Percentiles rank a stretch among this genome's conserved stretches.
phyloP scores from a whole-genome alignment of 2,113 vertebrate genomes.

The Phycodurus eques region DNA sequence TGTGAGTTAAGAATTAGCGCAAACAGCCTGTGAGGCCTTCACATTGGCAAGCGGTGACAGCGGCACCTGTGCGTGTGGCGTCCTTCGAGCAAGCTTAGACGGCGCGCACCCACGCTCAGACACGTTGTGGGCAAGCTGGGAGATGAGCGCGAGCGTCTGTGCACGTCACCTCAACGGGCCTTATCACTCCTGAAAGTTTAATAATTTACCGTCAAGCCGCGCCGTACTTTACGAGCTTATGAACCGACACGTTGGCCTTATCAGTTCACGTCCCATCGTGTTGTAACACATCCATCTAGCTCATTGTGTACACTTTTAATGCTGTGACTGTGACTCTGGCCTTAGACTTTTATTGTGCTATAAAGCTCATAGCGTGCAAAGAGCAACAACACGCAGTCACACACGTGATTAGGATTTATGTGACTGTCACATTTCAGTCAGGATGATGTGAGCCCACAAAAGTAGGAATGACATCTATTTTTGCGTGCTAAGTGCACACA shows the following conservation, averaged over 20 bases:
- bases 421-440: background rate
- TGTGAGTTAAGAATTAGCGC: background rate
- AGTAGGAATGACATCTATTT: background rate
- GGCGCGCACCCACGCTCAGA: background rate
- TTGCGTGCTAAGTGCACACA: background rate
- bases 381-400: constrained; percentile 9
- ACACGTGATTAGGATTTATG: constrained; percentile 11
- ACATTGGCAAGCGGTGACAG: background rate
- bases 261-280: constrained; percentile 1
- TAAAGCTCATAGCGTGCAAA: constrained; percentile 31
- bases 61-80: constrained; percentile 38
- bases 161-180: background rate
- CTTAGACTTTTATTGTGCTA: background rate
- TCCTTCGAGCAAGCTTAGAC: constrained; percentile 25
- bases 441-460: background rate
- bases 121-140: background rate
- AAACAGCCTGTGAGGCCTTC: background rate
- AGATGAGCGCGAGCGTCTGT: background rate
- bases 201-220: constrained; percentile 47
- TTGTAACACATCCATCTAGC: background rate
- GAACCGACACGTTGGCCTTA: constrained; percentile 50
- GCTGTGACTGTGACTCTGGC: background rate
- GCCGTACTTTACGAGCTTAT: constrained; percentile 28
- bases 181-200: constrained; percentile 25
- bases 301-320: background rate